Evolutionary conservation across 2,797 vertebrate species (phyloP).

Genomic region (Gymnoscopelus braueri): DNA sequence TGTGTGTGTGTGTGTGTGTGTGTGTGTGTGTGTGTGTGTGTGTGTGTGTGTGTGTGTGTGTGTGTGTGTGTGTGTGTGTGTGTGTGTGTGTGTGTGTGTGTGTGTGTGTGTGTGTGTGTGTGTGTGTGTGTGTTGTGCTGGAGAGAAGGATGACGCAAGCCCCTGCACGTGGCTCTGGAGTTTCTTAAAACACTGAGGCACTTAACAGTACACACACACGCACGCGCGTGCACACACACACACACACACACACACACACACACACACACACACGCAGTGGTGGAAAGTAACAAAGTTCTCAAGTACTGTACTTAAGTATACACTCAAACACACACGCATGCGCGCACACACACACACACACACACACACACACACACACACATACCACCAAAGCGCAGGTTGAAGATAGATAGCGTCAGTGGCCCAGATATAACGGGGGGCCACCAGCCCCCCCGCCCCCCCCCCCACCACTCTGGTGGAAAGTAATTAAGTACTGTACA

Average conservation of each 20-base stretch:
- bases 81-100: slow-evolving; percentile 3
- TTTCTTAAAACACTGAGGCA: slow-evolving; percentile 29
- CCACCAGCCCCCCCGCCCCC: too few relatives aligned
- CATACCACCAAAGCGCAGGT: slow-evolving; percentile 36
- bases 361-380: slow-evolving; percentile 45
- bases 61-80: slow-evolving; percentile 30
- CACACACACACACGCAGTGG: slow-evolving; percentile 42
- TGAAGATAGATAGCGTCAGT: slow-evolving; percentile 61
- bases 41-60: slow-evolving; percentile 3
- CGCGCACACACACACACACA: slow-evolving; percentile 34
- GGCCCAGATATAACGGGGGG: slow-evolving; percentile 43
- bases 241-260: slow-evolving; percentile 35
- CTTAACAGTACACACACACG: slow-evolving; percentile 29
- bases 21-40: slow-evolving; percentile 10
- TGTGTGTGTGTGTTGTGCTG: slow-evolving; percentile 15
- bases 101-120: neutral
- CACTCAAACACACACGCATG: slow-evolving; percentile 23
- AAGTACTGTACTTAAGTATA: slow-evolving; percentile 3
- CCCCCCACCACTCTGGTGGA: too few relatives aligned
- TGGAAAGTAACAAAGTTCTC: too few relatives aligned
- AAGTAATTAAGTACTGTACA: too few relatives aligned
- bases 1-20: slow-evolving; percentile 13
- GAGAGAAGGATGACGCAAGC: slow-evolving; percentile 28
- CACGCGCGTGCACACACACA: slow-evolving; percentile 44
- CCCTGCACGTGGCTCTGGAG: slow-evolving; percentile 47